These are phyloP conservation scores for Aphaenogaster ashmeadi DNA, from an alignment of 1,140 invertebrate genomes.

Conservation along the genomic window DNA sequence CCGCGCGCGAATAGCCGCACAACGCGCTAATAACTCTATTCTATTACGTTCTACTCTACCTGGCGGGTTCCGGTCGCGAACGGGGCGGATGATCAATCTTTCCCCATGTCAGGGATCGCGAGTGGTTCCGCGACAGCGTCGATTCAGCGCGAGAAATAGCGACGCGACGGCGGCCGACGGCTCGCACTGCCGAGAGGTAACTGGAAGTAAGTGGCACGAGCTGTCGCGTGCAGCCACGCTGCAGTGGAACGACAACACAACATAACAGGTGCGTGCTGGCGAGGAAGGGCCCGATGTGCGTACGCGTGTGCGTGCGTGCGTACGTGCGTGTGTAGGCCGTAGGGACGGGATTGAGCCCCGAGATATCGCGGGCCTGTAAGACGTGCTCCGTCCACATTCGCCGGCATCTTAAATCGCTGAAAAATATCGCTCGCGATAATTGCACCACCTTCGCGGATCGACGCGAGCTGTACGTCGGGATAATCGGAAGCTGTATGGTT, in stretches of 20 bases:
- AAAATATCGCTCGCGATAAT: conserved; percentile 12
- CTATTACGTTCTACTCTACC: conserved; percentile 10
- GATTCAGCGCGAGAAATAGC: conserved; percentile 45
- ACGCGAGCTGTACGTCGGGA: background rate
- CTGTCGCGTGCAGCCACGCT: conserved; percentile 75
- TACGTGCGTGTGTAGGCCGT: background rate
- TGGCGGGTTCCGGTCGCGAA: background rate
- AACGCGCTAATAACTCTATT: background rate
- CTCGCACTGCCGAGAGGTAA: conserved; percentile 46
- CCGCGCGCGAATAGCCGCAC: background rate
- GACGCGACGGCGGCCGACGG: conserved; percentile 10
- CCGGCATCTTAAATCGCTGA: conserved; percentile 17
- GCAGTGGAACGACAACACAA: conserved; percentile 62
- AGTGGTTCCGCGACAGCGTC: conserved; percentile 12
- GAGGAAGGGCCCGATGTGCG: conserved; percentile 58
- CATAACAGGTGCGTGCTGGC: conserved; percentile 72
- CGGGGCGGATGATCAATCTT: background rate
- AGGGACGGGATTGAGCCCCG: background rate
- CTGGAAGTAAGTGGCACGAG: conserved; percentile 76
- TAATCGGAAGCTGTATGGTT: background rate
- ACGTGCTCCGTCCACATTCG: background rate
- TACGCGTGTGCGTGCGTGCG: background rate
- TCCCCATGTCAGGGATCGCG: conserved; percentile 1
- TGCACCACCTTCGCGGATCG: background rate
- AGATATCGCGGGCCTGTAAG: conserved; percentile 3